A percentile compares a stretch with the other conserved stretches of the same genome.
phyloP scores from a whole-genome alignment of 1,140 invertebrate genomes.

The Drosophila parabipectinata region DNA sequence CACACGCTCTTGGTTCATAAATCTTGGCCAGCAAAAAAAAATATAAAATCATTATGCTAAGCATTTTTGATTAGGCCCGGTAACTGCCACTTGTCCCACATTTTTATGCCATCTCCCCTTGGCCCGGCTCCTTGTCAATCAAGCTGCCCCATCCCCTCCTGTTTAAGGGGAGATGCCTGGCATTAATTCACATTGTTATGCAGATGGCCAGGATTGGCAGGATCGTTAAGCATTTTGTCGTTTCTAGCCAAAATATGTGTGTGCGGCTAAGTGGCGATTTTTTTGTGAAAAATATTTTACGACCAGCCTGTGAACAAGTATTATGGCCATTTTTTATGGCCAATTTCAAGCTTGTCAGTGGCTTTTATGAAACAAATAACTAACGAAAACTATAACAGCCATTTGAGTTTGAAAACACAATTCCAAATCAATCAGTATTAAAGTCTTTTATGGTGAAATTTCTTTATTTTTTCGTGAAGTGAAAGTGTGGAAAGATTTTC shows the following conservation, averaged over 20 bases:
- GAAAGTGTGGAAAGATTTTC: not conserved
- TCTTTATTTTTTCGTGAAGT: not conserved
- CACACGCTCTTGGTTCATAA: constrained; percentile 19
- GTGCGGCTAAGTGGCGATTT: constrained; percentile 13
- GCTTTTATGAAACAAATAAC: not conserved
- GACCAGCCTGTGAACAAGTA: constrained; percentile 14
- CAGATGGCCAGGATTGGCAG: constrained; percentile 23
- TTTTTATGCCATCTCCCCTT: constrained; percentile 26
- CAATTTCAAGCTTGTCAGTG: not conserved
- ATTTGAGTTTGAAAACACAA: not conserved
- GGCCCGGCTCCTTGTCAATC: constrained; percentile 34
- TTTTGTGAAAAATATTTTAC: constrained; percentile 3
- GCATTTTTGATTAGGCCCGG: constrained; percentile 39
- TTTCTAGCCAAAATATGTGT: constrained; percentile 4
- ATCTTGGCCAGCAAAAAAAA: constrained; percentile 9
- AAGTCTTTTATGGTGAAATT: not conserved
- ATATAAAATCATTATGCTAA: constrained; percentile 14
- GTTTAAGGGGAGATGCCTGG: not conserved
- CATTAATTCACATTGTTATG: constrained; percentile 54
- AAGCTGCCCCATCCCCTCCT: constrained; percentile 23
- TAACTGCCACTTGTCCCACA: constrained; percentile 20
- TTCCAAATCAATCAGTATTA: not conserved
- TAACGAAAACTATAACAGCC: not conserved
- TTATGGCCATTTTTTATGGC: not conserved
- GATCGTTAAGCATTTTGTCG: constrained; percentile 34